Evolutionary conservation across 1,140 invertebrate species (phyloP).

Genomic region (Drosophila tsacasi): DNA sequence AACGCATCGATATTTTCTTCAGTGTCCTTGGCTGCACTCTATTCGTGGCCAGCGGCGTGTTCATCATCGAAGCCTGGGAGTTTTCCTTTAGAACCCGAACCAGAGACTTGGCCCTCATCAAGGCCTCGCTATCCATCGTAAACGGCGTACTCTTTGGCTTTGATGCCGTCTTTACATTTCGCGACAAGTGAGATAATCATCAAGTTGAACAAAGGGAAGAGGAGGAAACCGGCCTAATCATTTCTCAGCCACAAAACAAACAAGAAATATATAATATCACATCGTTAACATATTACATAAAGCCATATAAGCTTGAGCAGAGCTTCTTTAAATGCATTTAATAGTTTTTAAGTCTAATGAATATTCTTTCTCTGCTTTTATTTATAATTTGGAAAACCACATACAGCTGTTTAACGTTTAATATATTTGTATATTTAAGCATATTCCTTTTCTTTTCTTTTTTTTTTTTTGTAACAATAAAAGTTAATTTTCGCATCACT

Average conservation of each 20-base stretch:
- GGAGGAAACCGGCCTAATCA: conserved; percentile 1
- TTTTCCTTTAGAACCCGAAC: conserved; percentile 82
- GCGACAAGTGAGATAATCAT: conserved; percentile 84
- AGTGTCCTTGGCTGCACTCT: conserved; percentile 89
- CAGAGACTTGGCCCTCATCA: conserved; percentile 89
- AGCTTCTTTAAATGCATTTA: conserved; percentile 57
- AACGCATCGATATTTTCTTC: conserved; percentile 91
- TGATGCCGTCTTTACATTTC: conserved; percentile 91
- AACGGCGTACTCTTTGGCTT: conserved; percentile 90
- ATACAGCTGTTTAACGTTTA: conserved; percentile 28
- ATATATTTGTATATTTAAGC: conserved; percentile 48
- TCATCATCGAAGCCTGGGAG: conserved; percentile 88
- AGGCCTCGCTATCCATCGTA: conserved; percentile 90
- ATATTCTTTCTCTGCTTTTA: conserved; percentile 10
- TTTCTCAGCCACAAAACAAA: not conserved
- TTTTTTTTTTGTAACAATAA: conserved; percentile 47
- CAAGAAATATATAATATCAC: not conserved
- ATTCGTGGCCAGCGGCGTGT: conserved; percentile 89
- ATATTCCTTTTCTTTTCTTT: conserved; percentile 12
- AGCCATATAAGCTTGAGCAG: conserved; percentile 4
- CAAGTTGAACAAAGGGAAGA: not conserved
- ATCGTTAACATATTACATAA: not conserved
- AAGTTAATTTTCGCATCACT: conserved; percentile 41
- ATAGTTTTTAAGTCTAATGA: conserved; percentile 37
- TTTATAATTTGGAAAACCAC: conserved; percentile 11